Evolutionary conservation across 2,113 vertebrate genomes (phyloP), one percentile per base, ranked within the genome.

Genomic region (Notothenia coriiceps): DNA sequence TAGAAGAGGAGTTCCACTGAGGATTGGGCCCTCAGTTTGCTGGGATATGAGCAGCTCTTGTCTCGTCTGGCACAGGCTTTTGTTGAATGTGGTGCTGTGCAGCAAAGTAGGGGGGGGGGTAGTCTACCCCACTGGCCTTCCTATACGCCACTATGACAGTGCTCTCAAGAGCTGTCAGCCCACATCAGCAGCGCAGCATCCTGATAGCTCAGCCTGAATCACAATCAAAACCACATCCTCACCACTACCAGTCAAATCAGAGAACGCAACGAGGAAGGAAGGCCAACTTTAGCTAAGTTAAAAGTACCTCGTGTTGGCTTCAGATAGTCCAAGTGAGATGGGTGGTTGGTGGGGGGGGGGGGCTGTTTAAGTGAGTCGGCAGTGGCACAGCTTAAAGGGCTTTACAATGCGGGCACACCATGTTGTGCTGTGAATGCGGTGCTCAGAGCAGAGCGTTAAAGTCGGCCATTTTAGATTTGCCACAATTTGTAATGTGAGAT

Each of bases 151-250:
- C 79, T 84, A 91, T 95, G 95, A 95, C 95, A 95, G 94, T 90
- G 91, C 92, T 92, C 94, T 95, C 93, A 89, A 95, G 95, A 95
- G 90, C 95, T 96, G 96, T 96, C 96, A 95, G 84, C 88, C 88
- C 84, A 13, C 22, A 96, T 96, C 93, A 94, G 89, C 93, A 91
- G 91, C 84, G 93, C 94, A 88, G 85, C 92, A 89, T 84, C 82
- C 93, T 92, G 93, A 95, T 92, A 86, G 85, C 94, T 96, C 96
- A 94, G 51, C 79, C 94, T 63, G 17, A 70, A 96, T 96, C 95
- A 93, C 78, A 76, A 77, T 94, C 92, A 91, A 92, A 91, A 76
- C 85, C 73, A 74, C 75, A 76, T 62, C 80, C 65, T 70, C 67
- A 54, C 56, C 20, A 29, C 40, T 15, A 73, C 46, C 70, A 62